Percentiles rank a stretch among this genome's conserved stretches.
These are phyloP conservation scores for Pherbina coryleti DNA, from an alignment of 2,888 invertebrate genomes.

Conservation along the genomic window DNA sequence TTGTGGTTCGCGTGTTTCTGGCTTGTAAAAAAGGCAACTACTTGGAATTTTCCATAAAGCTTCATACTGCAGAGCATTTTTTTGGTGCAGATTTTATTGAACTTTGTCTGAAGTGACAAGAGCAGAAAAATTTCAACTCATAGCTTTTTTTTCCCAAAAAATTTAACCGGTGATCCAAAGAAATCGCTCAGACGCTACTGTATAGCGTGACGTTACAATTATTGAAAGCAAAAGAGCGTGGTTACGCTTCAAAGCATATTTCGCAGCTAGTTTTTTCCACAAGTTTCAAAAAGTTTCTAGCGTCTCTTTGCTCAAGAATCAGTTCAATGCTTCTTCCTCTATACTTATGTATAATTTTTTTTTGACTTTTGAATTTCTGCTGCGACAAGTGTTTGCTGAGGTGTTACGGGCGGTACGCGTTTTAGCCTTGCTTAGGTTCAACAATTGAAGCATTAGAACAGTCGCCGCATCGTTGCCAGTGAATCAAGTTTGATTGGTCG, in stretches of 20 bases:
- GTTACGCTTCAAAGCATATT: conserved; percentile 4
- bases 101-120: too few relatives aligned
- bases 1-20: conserved; percentile 5
- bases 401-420: conserved; percentile 14
- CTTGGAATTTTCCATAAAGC: too few relatives aligned
- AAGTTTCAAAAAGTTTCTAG: background rate
- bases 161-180: too few relatives aligned
- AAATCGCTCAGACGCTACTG: background rate
- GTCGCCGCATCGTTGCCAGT: background rate
- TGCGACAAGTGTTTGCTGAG: conserved; percentile 10
- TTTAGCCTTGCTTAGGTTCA: background rate
- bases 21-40: background rate
- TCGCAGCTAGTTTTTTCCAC: background rate
- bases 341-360: too few relatives aligned
- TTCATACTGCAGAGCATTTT: too few relatives aligned
- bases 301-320: background rate
- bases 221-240: conserved; percentile 21
- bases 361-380: background rate
- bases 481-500: conserved; percentile 9
- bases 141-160: too few relatives aligned
- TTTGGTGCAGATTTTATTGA: too few relatives aligned
- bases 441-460: too few relatives aligned
- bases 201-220: background rate
- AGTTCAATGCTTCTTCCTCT: background rate
- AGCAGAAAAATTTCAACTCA: too few relatives aligned